These are phyloP conservation scores for Tachysurus fulvidraco DNA, from an alignment of 2,113 vertebrate species.

Conservation along the genomic window DNA sequence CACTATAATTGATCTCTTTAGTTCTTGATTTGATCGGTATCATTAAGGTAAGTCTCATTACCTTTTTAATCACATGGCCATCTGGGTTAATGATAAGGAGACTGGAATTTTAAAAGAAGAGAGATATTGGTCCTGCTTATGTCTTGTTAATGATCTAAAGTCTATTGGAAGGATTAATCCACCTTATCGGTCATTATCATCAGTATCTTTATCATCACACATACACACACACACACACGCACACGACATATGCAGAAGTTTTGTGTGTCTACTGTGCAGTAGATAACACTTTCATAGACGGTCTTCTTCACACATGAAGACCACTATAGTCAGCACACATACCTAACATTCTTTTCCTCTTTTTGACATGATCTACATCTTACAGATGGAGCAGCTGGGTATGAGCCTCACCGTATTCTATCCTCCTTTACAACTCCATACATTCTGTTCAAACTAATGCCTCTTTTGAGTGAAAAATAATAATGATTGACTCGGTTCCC, in stretches of 20 bases:
- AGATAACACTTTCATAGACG: not conserved
- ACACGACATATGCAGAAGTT: not conserved
- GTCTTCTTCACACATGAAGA: not conserved
- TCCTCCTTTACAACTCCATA: not conserved
- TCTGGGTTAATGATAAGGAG: not conserved
- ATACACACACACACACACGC: not conserved
- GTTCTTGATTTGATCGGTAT: conserved; percentile 35
- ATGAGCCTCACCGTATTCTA: not conserved
- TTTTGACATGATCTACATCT: not conserved
- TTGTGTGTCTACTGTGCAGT: not conserved
- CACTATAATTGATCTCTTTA: conserved; percentile 28
- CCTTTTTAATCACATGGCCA: conserved; percentile 21
- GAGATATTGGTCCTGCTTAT: not conserved
- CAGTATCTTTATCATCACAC: not conserved
- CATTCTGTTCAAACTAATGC: not conserved
- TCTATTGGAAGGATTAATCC: too few relatives aligned
- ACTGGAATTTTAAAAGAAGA: not conserved
- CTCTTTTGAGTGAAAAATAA: not conserved
- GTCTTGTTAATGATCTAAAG: too few relatives aligned
- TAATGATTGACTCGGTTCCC: not conserved
- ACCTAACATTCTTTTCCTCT: not conserved
- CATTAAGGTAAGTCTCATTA: conserved; percentile 32
- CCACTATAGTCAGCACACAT: not conserved
- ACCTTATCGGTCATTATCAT: not conserved
- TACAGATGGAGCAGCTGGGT: not conserved